These are phyloP conservation scores for Ciconia boyciana DNA, from an alignment of 2,113 vertebrate genomes.

Conservation along the genomic window DNA sequence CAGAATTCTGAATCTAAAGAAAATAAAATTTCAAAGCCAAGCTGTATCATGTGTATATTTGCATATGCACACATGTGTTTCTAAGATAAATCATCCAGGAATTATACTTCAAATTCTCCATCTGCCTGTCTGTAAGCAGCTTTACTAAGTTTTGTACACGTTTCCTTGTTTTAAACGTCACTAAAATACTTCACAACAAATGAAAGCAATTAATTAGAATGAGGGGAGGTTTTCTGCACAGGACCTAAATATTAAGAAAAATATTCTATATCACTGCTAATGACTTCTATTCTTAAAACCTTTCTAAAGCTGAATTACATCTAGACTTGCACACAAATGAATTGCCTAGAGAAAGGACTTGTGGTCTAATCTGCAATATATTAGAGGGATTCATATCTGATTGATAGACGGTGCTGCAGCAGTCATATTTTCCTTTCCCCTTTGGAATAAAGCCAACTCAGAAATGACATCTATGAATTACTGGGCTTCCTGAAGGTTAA, in stretches of 20 bases:
- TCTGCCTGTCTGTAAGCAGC: background rate
- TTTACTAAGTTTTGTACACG: background rate
- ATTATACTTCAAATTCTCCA: background rate
- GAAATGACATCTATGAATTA: background rate
- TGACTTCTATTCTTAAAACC: background rate
- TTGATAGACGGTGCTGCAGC: background rate
- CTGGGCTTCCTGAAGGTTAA: conserved; percentile 16
- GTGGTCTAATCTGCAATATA: background rate
- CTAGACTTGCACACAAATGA: background rate
- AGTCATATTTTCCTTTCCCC: background rate
- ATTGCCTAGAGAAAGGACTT: background rate
- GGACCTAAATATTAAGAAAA: background rate
- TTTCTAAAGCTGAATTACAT: background rate
- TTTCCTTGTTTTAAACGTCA: background rate
- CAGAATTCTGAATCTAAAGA: background rate
- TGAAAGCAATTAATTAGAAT: background rate
- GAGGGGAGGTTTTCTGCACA: background rate
- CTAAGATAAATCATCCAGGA: background rate
- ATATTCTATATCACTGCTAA: background rate
- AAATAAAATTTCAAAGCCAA: background rate
- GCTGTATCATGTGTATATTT: background rate
- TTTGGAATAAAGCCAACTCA: background rate
- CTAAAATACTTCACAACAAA: background rate
- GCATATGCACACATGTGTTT: fast-evolving
- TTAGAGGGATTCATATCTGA: background rate